Conservation (phyloP, 2,113 vertebrate species). For the Varanus komodoensis region DNA sequence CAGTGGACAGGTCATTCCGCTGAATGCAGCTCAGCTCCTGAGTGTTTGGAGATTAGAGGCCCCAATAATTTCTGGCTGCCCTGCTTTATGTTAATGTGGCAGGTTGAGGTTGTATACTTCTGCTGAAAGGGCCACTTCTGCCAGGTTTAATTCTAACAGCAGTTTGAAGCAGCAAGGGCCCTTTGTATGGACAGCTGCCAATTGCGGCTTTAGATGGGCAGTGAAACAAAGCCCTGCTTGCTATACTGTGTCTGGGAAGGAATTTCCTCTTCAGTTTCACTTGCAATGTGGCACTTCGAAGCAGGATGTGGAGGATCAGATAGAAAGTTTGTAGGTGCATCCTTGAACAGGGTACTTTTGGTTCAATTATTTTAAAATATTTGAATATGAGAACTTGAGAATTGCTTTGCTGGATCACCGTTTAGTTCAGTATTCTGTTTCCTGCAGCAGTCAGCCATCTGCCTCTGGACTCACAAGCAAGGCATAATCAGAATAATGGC, state of each 20-base stretch:
- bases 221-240: constrained; percentile 22
- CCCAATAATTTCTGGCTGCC: constrained; percentile 82
- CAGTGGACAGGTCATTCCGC: constrained; percentile 81
- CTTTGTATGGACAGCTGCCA: constrained; percentile 53
- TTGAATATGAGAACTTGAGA: background rate
- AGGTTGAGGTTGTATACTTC: constrained; percentile 74
- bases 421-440: background rate
- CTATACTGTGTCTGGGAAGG: constrained; percentile 18
- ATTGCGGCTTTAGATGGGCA: constrained; percentile 72
- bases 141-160: constrained; percentile 77
- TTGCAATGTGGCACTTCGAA: constrained; percentile 7
- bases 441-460: background rate
- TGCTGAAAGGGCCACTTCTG: constrained; percentile 80
- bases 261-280: constrained; percentile 33
- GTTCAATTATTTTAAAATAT: background rate
- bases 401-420: background rate
- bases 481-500: background rate
- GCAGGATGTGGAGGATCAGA: background rate
- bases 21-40: constrained; percentile 76
- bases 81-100: constrained; percentile 86
- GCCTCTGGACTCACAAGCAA: background rate
- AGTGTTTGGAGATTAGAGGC: constrained; percentile 82
- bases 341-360: background rate
- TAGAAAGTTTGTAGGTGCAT: background rate
- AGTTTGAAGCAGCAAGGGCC: constrained; percentile 67